Evolutionary conservation across 2,888 invertebrate genomes (phyloP).

Genomic region (Cordylochernes scorpioides): DNA sequence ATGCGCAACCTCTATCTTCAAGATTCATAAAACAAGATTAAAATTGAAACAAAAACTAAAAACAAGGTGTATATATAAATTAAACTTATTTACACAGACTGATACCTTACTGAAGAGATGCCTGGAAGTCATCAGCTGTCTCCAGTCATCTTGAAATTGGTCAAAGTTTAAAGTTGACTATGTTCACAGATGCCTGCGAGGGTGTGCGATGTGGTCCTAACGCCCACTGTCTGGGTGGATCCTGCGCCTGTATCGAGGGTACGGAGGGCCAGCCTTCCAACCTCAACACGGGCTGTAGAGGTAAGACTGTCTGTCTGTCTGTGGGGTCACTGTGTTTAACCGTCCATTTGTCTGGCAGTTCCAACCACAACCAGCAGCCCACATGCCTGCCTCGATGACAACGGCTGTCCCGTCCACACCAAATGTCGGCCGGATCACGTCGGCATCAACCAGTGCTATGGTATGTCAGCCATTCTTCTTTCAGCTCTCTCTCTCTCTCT

Average conservation of each 20-base stretch:
- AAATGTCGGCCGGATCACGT: slow-evolving; percentile 8
- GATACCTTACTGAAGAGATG: no score
- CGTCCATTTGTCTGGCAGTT: neutral
- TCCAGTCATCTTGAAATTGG: no score
- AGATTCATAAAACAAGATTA: no score
- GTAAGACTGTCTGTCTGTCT: slow-evolving; percentile 4
- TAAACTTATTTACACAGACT: no score
- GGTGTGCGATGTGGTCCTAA: slow-evolving; percentile 45
- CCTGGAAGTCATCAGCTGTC: no score
- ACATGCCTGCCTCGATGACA: slow-evolving; percentile 10
- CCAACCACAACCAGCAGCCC: slow-evolving; percentile 4
- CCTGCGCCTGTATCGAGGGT: slow-evolving; percentile 49
- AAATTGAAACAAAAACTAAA: no score
- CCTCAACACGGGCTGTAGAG: slow-evolving; percentile 19
- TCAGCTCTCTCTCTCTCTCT: no score
- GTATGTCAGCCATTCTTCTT: slow-evolving; percentile 4
- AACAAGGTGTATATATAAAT: no score
- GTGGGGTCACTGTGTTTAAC: no score
- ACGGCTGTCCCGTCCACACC: slow-evolving; percentile 8
- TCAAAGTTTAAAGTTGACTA: neutral
- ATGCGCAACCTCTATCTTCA: no score
- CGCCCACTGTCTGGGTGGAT: slow-evolving; percentile 42
- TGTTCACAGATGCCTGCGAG: slow-evolving; percentile 35
- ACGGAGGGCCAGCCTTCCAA: slow-evolving; percentile 45
- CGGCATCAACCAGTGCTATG: slow-evolving; percentile 9